Percentiles rank a stretch among this genome's conserved stretches.
Evolutionary conservation across 2,113 vertebrate genomes (phyloP).

Genomic region (Herpailurus yagouaroundi): DNA sequence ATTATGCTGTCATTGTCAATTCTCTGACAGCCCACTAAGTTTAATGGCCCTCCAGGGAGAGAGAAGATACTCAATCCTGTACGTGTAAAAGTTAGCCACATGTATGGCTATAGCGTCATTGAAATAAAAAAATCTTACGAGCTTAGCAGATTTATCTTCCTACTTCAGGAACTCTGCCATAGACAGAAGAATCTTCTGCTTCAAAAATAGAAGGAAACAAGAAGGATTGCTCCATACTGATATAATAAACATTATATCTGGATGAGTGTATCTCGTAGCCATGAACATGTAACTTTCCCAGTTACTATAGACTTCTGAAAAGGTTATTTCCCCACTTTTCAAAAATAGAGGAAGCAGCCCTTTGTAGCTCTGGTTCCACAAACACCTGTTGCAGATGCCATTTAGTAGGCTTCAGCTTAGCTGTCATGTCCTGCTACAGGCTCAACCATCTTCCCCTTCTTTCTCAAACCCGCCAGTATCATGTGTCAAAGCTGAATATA

Average conservation of each 20-base stretch:
- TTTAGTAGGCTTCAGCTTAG: slow-evolving; percentile 6
- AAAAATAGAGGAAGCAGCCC: slow-evolving; percentile 51
- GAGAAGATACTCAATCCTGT: not conserved
- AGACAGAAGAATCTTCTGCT: not conserved
- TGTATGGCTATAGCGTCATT: not conserved
- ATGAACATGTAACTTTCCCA: not conserved
- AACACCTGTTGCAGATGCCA: slow-evolving; percentile 63
- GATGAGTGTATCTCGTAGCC: not conserved
- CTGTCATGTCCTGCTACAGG: not conserved
- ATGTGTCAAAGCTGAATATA: slow-evolving; percentile 64
- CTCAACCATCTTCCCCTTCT: not conserved
- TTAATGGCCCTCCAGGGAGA: slow-evolving; percentile 3
- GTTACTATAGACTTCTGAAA: not conserved
- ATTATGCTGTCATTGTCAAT: slow-evolving; percentile 25
- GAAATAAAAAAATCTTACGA: not conserved
- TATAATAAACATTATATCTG: not conserved
- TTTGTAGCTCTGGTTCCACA: not conserved
- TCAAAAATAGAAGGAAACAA: slow-evolving; percentile 19
- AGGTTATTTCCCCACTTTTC: not conserved
- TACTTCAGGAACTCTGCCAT: not conserved
- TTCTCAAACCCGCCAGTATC: slow-evolving; percentile 39
- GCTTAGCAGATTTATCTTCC: not conserved
- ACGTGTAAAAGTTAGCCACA: slow-evolving; percentile 19
- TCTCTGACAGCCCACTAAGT: not conserved
- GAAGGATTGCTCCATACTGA: not conserved